phyloP scores from a whole-genome alignment of 2,113 vertebrate genomes.

The Cyphomyrus discorhynchus region DNA sequence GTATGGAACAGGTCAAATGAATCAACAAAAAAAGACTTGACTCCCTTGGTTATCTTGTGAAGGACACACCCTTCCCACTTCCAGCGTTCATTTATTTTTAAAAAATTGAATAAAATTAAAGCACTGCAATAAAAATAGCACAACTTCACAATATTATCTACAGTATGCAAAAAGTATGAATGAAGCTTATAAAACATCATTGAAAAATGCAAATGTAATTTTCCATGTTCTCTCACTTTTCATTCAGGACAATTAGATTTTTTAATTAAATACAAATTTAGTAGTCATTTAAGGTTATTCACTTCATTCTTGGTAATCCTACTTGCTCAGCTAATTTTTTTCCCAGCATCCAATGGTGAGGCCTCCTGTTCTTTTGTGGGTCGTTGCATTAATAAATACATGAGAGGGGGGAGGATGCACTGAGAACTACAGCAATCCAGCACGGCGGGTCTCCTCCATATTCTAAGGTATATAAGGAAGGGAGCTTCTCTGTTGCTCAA shows the following conservation, averaged over 20 bases:
- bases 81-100: not conserved
- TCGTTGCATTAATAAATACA: not conserved
- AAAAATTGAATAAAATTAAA: not conserved
- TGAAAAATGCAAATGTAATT: not conserved
- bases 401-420: not conserved
- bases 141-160: not conserved
- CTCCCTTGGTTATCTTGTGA: not conserved
- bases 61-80: not conserved
- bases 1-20: not conserved
- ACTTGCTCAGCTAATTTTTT: not conserved
- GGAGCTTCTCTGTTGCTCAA: not conserved
- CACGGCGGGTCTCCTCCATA: not conserved
- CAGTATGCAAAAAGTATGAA: not conserved
- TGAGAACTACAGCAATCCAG: not conserved
- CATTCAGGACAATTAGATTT: conserved; percentile 3
- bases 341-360: not conserved
- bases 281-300: not conserved
- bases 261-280: not conserved
- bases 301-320: not conserved
- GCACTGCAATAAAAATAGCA: not conserved
- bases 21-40: not conserved
- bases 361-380: not conserved
- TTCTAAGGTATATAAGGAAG: not conserved
- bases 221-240: not conserved
- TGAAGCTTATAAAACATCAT: not conserved